phyloP scores from a whole-genome alignment of 2,888 invertebrate genomes.

The Icerya purchasi region DNA sequence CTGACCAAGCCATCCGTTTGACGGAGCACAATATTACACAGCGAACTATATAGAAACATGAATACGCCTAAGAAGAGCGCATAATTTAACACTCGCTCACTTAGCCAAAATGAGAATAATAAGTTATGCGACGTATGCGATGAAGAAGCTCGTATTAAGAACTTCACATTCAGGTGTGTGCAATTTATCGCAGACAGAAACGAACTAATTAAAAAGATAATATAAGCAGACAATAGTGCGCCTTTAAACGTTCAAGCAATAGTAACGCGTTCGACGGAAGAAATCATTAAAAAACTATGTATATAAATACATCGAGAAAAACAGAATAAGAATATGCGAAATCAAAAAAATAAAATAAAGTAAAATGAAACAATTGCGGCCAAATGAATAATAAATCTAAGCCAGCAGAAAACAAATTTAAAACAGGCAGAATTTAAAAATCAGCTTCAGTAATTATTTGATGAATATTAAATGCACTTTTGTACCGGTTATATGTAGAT shows the following conservation, averaged over 20 bases:
- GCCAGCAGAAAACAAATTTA: no score
- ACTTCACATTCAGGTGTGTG: background rate
- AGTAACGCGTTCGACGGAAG: background rate
- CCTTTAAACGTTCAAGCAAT: background rate
- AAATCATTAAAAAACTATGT: background rate
- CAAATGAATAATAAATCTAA: no score
- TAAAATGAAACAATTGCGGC: no score
- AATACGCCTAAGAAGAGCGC: background rate
- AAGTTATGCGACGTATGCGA: background rate
- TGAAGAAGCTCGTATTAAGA: background rate
- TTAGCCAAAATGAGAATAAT: background rate
- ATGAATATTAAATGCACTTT: no score
- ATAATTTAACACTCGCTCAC: background rate
- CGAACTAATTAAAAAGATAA: background rate
- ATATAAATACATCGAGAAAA: no score
- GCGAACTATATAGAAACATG: background rate
- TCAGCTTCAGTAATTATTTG: no score
- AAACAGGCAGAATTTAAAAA: no score
- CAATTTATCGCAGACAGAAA: background rate
- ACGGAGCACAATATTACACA: no score
- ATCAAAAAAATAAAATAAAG: no score
- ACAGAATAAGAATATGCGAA: no score
- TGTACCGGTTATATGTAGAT: no score
- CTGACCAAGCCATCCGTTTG: background rate
- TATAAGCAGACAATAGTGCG: background rate